Base-by-base conservation (phyloP, 2,888 invertebrate species). In the Stegophylla sp. region DNA sequence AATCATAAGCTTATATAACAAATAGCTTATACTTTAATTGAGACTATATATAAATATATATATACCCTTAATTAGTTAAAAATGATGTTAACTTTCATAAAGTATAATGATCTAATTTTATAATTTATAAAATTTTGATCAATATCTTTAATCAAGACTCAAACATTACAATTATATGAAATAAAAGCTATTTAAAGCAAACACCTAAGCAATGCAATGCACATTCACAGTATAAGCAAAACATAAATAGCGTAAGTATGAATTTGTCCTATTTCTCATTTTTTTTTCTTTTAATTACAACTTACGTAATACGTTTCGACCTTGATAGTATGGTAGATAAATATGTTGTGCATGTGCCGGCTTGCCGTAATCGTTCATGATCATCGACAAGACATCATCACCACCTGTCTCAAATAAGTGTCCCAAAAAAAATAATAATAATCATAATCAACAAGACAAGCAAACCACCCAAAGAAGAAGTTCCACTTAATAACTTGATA, bases 321-420 rank as follows among this genome's bases (percentile, higher is more conserved):
- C 89, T 85, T 89, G 88, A 85, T 85, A 88, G 87, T 88, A 88
- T 83, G 89, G 88, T 85, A 89, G 86, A 86, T 89, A 88, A 85
- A 89, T 87, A 85, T 88, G 88, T 85, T 88, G 88, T 83, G 88
- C 88, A 84, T 88, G 87, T 83, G 88, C 85, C 73, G 87, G 88
- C 85, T 87, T 87, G 84, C 88, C 89, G 85, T 88, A 88, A 83
- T 88, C 86, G 84, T 84, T 84, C 84, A 85, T 84, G 82, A 85
- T 84, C 83, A 85, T 84, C 34, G 79, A 79, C 79, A 79, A 79
- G 83, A 85, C 83, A 84, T 85, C 85, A 84, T 85, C 85, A 83
- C 85, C 85, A 85, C 85, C 85, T 85, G 83, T 77, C 79, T 71
- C 79, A 79, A 71, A 51, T 79, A 71, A 41, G 43, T 66, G n/a